phyloP scores from a whole-genome alignment of 92 coral and sea anemone genomes.

The Montipora capitata region DNA sequence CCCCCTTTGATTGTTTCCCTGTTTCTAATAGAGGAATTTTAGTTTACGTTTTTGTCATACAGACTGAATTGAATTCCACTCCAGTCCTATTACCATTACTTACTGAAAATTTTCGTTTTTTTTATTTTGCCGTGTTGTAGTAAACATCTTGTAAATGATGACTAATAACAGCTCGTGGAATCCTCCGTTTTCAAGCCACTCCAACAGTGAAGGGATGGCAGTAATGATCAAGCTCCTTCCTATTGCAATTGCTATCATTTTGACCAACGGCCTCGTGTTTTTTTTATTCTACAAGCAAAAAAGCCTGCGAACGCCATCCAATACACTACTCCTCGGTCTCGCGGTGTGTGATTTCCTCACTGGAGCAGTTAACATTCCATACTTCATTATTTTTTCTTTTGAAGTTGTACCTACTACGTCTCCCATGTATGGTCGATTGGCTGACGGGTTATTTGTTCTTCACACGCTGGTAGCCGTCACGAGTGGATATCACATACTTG shows the following conservation, averaged over 20 bases:
- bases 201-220: too few relatives aligned
- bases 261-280: conserved; percentile 41
- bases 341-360: conserved; percentile 51
- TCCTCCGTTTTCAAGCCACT: too few relatives aligned
- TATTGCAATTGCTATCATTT: conserved; percentile 13
- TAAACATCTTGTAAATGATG: too few relatives aligned
- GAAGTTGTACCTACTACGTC: not conserved
- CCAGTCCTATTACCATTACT: too few relatives aligned
- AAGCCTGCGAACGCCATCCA: conserved; percentile 31
- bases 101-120: too few relatives aligned
- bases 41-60: too few relatives aligned
- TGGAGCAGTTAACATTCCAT: conserved; percentile 46
- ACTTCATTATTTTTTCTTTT: conserved; percentile 17
- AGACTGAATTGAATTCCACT: too few relatives aligned
- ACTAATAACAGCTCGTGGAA: too few relatives aligned
- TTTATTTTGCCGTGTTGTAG: too few relatives aligned
- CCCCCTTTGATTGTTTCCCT: too few relatives aligned
- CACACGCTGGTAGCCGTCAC: conserved; percentile 66
- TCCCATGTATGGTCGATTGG: not conserved
- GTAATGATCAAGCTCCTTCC: conserved; percentile 4
- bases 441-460: conserved; percentile 22
- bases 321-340: conserved; percentile 34
- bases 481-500: conserved; percentile 79
- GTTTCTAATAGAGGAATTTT: too few relatives aligned
- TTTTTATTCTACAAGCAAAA: conserved; percentile 16